phyloP scores from a whole-genome alignment of 2,113 vertebrate species.

The Orycteropus afer region DNA sequence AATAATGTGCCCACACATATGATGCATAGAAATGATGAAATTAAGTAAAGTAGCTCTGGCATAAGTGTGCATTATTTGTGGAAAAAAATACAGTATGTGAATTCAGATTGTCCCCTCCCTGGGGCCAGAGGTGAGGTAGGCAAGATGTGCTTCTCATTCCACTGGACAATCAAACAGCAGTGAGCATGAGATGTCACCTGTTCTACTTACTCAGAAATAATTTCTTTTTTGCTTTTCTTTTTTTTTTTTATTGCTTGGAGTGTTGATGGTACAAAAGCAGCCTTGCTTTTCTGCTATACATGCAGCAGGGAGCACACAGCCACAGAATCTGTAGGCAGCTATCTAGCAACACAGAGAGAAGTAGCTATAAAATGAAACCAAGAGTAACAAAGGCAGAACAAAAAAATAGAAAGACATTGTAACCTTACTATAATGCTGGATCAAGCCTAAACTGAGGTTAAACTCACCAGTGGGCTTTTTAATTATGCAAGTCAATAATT shows the following conservation, averaged over 20 bases:
- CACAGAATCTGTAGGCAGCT: neutral
- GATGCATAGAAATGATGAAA: neutral
- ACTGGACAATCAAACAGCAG: neutral
- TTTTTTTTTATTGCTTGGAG: neutral
- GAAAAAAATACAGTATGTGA: neutral
- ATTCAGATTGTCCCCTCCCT: neutral
- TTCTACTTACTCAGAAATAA: neutral
- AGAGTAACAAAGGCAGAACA: neutral
- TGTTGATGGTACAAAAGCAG: neutral
- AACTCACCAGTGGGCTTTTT: neutral
- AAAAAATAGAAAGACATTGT: neutral
- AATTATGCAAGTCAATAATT: neutral
- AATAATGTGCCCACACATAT: neutral
- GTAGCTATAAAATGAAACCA: neutral
- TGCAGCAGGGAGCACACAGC: neutral
- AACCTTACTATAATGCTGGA: neutral
- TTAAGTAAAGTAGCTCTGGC: neutral
- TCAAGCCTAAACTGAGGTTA: neutral
- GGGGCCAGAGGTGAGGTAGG: neutral
- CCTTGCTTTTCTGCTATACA: neutral
- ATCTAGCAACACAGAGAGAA: neutral
- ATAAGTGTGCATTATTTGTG: neutral
- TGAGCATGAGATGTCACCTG: neutral
- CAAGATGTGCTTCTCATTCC: neutral
- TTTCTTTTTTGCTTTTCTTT: neutral